These are phyloP conservation scores for Chelonia mydas DNA, from an alignment of 2,797 vertebrate species.

Conservation along the genomic window DNA sequence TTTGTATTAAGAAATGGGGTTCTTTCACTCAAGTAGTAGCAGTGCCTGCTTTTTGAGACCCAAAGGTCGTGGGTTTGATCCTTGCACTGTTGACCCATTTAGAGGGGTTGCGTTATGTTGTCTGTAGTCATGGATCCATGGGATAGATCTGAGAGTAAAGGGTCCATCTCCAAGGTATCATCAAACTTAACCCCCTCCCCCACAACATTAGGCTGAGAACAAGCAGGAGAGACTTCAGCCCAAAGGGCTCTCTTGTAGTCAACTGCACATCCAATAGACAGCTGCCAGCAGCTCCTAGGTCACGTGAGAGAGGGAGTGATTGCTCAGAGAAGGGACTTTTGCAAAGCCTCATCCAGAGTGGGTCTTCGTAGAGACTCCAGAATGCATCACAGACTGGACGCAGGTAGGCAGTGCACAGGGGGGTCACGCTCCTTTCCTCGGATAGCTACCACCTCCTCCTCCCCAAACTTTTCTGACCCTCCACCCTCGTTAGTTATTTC, in stretches of 20 bases:
- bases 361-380: not conserved
- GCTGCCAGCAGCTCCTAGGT: not conserved
- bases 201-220: not conserved
- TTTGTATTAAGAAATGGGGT: not conserved
- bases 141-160: not conserved
- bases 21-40: not conserved
- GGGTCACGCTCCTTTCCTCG: not conserved
- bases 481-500: not conserved
- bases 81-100: not conserved
- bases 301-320: not conserved
- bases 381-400: not conserved
- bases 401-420: not conserved
- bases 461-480: not conserved
- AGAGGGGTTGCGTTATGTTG: not conserved
- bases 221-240: not conserved
- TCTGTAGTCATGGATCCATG: not conserved
- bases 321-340: not conserved
- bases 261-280: not conserved
- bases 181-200: not conserved
- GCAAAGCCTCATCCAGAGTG: not conserved
- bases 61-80: not conserved
- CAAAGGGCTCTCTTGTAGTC: not conserved
- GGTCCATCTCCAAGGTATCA: not conserved
- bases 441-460: not conserved
- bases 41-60: not conserved